Evolutionary conservation across 2,113 vertebrate genomes (phyloP), one percentile per base, ranked within the genome.

Genomic region (Oceanites oceanicus): DNA sequence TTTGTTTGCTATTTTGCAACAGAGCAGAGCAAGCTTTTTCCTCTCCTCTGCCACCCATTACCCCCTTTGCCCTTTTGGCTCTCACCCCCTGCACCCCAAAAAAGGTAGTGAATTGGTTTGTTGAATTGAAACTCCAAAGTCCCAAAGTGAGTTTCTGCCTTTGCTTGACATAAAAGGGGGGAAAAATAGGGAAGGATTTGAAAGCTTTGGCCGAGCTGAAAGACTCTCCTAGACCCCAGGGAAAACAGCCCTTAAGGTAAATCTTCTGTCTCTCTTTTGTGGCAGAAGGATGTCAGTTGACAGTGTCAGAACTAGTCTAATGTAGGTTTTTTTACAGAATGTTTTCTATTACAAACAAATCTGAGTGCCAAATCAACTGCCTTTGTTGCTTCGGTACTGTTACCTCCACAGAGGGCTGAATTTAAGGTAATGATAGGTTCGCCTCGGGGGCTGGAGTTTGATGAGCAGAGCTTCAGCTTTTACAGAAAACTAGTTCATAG

Each of bases 1-100:
- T 95, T 96, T 97, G 91, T 97, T 92, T 94, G 83, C 80, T 96
- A 3, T 96, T 92, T 90, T 96, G 81, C 87, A 96, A 47, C 32
- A 44, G 86, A 96, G 87, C 81, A 86, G 62, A 91, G 58, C 30
- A 38, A 86, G 66, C 38, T 96, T 87, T 76, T 95, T 74, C 85
- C 32, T 94, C 58, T 95, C 38, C 50, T 83, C 49, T 92, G 73
- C 86, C 77, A 92, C 86, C 86, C 91, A 10, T 61, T 95, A 70
- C 55, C 89, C 83, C 44, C n/a, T 88, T 86, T 94, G 56, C 73
- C 89, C 86, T 78, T 92, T 61, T 55, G 26, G 20, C 59, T 93
- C 40, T 91, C 56, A 65, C 26, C 21, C 38, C 21, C 4, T 21
- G 15, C 49, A 49, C 75, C 68, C 83, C 72, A 19, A 72, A 79